Evolutionary conservation across 1,140 invertebrate species (phyloP).

Genomic region (Drosophila subpulchrella): DNA sequence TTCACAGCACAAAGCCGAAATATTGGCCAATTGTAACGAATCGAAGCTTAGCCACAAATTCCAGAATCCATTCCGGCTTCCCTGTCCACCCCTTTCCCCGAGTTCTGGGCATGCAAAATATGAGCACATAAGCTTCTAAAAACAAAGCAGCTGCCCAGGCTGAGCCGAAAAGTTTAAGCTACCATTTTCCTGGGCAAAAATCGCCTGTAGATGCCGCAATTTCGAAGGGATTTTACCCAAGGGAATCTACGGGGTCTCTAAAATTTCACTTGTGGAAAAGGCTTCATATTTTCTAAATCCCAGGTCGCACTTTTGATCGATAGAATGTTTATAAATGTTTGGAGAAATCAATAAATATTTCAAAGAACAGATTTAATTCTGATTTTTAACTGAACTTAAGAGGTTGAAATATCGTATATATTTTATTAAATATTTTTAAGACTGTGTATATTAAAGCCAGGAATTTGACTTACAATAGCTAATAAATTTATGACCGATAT

Average conservation of each 20-base stretch:
- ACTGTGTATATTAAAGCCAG: no score
- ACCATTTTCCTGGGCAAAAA: constrained; percentile 19
- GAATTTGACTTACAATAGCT: no score
- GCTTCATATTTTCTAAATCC: neutral
- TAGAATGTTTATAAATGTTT: neutral
- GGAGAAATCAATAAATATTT: no score
- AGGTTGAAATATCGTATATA: no score
- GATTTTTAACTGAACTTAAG: no score
- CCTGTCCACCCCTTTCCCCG: neutral
- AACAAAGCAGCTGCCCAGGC: constrained; percentile 45
- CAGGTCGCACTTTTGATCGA: neutral
- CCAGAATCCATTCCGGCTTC: constrained; percentile 12
- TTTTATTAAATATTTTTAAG: no score
- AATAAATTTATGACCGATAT: no score
- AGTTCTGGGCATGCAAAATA: constrained; percentile 35
- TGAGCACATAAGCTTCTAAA: constrained; percentile 56
- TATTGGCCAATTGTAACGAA: constrained; percentile 50
- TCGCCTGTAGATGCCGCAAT: constrained; percentile 1
- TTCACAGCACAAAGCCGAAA: constrained; percentile 57
- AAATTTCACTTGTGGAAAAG: neutral
- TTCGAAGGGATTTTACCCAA: neutral
- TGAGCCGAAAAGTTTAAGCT: constrained; percentile 39
- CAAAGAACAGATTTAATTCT: no score
- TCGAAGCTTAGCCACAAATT: constrained; percentile 55
- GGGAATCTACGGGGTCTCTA: constrained; percentile 1